Percentiles rank a stretch among this genome's conserved stretches.
phyloP scores from a whole-genome alignment of 2,797 vertebrate species.

The Triplophysa bombifrons region DNA sequence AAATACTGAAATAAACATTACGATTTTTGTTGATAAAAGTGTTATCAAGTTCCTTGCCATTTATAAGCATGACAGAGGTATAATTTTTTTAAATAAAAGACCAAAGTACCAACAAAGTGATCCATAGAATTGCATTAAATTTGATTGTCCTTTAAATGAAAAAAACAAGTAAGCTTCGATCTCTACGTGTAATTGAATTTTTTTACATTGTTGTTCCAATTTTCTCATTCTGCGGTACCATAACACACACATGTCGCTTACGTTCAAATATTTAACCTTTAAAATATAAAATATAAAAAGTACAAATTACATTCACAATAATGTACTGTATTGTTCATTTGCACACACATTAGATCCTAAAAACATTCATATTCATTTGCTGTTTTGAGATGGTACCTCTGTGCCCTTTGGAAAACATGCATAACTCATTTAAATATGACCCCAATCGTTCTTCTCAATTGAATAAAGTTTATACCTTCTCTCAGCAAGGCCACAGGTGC shows the following conservation, averaged over 20 bases:
- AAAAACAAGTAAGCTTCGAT: neutral
- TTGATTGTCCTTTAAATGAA: no score
- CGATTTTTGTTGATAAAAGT: no score
- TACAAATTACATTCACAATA: neutral
- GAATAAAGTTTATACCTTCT: slow-evolving; percentile 32
- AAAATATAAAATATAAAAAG: no score
- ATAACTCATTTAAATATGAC: slow-evolving; percentile 19
- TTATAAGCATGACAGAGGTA: no score
- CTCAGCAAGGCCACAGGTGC: neutral
- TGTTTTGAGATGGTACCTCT: neutral
- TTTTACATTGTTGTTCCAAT: neutral
- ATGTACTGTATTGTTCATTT: neutral
- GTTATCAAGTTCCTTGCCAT: no score
- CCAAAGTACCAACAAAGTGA: no score
- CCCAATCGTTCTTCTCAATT: neutral
- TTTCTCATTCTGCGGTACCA: neutral
- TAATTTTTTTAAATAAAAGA: no score
- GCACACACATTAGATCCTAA: neutral
- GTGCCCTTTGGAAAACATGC: neutral
- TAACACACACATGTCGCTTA: no score
- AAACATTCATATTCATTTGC: neutral
- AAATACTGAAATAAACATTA: no score
- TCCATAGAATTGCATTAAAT: no score
- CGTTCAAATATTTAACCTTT: neutral
- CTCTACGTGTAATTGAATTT: neutral